A percentile compares a stretch with the other conserved stretches of the same genome.
phyloP scores from a whole-genome alignment of 2,888 invertebrate genomes.

The Scrobipalpa atriplicella region DNA sequence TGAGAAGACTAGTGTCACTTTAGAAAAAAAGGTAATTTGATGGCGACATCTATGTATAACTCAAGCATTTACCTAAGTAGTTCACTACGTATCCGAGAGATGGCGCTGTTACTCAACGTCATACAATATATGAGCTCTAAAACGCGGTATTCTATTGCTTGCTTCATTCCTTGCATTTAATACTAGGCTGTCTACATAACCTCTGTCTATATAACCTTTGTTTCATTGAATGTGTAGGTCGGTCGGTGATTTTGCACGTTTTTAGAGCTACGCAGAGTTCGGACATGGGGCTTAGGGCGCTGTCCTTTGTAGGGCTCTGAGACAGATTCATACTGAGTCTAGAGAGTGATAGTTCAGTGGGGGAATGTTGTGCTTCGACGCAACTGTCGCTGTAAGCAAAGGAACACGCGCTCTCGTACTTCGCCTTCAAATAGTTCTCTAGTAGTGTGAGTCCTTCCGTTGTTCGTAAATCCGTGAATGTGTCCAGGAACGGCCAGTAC shows the following conservation, averaged over 20 bases:
- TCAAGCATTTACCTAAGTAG: background rate
- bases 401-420: conserved; percentile 74
- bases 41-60: too few relatives aligned
- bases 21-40: too few relatives aligned
- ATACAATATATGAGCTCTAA: background rate
- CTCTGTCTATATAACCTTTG: conserved; percentile 65
- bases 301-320: conserved; percentile 49
- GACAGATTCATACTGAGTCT: conserved; percentile 58
- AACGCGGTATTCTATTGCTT: conserved; percentile 41
- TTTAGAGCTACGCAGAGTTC: conserved; percentile 83
- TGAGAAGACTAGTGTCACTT: too few relatives aligned
- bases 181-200: conserved; percentile 59
- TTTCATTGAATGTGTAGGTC: conserved; percentile 55
- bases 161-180: conserved; percentile 44
- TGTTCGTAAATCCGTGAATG: conserved; percentile 90
- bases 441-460: conserved; percentile 88
- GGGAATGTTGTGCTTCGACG: conserved; percentile 51
- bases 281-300: conserved; percentile 78
- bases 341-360: conserved; percentile 63
- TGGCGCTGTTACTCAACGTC: background rate
- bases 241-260: conserved; percentile 76
- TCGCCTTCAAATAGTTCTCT: conserved; percentile 87
- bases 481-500: conserved; percentile 95
- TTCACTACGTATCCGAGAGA: background rate
- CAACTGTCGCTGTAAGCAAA: conserved; percentile 67